A percentile compares a stretch with the other conserved stretches of the same genome.
Conservation (phyloP, 2,797 vertebrate species). For the Limnodromus scolopaceus region DNA sequence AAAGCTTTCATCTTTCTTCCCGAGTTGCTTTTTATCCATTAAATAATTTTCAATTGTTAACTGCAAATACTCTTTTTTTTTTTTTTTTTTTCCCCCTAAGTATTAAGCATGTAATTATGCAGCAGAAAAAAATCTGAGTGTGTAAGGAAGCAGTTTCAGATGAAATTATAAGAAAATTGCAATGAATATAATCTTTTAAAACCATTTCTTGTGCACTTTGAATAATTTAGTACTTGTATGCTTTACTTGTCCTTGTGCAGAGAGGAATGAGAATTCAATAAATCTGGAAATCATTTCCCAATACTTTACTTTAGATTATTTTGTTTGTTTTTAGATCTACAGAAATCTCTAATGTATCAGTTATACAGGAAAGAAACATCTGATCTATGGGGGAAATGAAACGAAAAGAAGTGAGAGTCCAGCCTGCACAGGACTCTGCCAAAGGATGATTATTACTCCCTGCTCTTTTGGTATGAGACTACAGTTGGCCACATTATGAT, state of each 20-base stretch:
- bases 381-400: background rate
- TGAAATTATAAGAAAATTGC: constrained; percentile 31
- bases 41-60: constrained; percentile 22
- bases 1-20: constrained; percentile 17
- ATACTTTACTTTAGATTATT: background rate
- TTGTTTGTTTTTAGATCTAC: constrained; percentile 28
- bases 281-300: background rate
- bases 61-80: constrained; percentile 21
- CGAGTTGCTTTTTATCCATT: constrained; percentile 33
- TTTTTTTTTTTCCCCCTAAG: background rate
- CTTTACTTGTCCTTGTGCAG: background rate
- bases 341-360: background rate
- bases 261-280: background rate
- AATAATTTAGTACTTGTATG: background rate
- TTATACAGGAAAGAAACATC: background rate
- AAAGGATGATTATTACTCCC: too few species aligned
- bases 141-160: constrained; percentile 28
- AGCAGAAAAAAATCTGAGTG: constrained; percentile 32
- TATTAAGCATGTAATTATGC: constrained; percentile 56
- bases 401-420: background rate
- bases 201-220: constrained; percentile 8
- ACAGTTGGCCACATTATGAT: background rate
- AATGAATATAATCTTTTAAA: background rate
- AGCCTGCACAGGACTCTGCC: background rate
- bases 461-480: background rate